Evolutionary conservation across 2,113 vertebrate genomes (phyloP).

Genomic region (Tachycineta bicolor): DNA sequence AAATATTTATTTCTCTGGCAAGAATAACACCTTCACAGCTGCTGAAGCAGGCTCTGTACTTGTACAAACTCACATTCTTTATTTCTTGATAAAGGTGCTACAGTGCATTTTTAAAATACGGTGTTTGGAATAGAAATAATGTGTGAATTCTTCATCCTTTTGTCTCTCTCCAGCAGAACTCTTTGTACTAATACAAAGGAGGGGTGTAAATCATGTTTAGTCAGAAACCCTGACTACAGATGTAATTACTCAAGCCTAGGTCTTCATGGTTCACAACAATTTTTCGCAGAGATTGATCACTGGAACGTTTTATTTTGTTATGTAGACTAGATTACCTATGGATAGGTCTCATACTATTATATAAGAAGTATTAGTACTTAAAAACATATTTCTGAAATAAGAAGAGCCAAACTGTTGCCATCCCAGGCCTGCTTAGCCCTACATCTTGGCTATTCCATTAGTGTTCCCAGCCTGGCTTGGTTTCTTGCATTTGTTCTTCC

Average conservation of each 20-base stretch:
- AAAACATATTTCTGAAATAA: neutral
- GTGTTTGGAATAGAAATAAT: neutral
- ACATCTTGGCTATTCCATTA: neutral
- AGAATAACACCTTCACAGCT: neutral
- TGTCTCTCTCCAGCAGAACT: neutral
- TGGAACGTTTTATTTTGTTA: neutral
- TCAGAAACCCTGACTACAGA: neutral
- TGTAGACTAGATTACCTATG: neutral
- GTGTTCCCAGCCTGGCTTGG: neutral
- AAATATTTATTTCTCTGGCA: neutral
- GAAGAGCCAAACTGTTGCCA: neutral
- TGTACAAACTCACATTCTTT: neutral
- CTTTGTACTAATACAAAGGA: neutral
- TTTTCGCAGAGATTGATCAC: neutral
- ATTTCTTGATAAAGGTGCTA: neutral
- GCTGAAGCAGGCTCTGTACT: neutral
- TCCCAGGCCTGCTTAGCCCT: rapidly evolving
- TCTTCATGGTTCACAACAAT: neutral
- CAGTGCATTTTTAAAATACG: neutral
- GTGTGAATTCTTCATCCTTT: neutral
- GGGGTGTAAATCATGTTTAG: neutral
- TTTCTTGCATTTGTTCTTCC: neutral
- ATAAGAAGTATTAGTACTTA: neutral
- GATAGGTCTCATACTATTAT: neutral
- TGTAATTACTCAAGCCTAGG: neutral